phyloP scores from a whole-genome alignment of 1,140 invertebrate species.

The Cotesia glomerata region DNA sequence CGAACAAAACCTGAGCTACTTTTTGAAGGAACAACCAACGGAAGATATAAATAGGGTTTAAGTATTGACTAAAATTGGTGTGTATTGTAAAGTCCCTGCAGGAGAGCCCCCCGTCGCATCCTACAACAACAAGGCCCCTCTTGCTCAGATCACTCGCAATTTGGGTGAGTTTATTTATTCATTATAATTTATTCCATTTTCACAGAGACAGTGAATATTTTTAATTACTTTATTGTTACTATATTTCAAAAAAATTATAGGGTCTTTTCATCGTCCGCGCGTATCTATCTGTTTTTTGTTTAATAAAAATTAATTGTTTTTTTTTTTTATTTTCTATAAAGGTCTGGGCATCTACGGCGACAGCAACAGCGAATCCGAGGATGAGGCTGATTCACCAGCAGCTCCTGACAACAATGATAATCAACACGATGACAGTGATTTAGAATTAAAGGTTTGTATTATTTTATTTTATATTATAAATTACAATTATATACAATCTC shows the following conservation, averaged over 20 bases:
- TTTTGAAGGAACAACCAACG: conserved; percentile 19
- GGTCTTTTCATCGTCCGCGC: not conserved
- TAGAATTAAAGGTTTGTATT: conserved; percentile 59
- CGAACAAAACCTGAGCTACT: too few species aligned
- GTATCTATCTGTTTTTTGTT: not conserved
- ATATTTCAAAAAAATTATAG: not conserved
- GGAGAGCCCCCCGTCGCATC: conserved; percentile 71
- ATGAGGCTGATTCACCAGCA: conserved; percentile 54
- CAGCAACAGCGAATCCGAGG: conserved; percentile 63
- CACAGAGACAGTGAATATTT: not conserved
- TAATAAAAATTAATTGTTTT: not conserved
- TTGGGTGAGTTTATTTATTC: conserved; percentile 67
- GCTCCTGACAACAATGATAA: conserved; percentile 49
- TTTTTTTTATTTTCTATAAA: conserved; percentile 37
- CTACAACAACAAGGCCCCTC: conserved; percentile 71
- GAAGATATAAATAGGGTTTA: not conserved
- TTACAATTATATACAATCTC: not conserved
- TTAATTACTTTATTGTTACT: not conserved
- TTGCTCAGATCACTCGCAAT: conserved; percentile 71
- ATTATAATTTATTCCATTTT: conserved; percentile 41
- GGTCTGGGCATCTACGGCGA: conserved; percentile 66
- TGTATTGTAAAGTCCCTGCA: conserved; percentile 63
- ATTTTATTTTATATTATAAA: not conserved
- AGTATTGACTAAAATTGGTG: conserved; percentile 35
- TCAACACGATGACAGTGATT: conserved; percentile 48